phyloP scores from a whole-genome alignment of 1,140 invertebrate genomes.

The Eueides isabella region DNA sequence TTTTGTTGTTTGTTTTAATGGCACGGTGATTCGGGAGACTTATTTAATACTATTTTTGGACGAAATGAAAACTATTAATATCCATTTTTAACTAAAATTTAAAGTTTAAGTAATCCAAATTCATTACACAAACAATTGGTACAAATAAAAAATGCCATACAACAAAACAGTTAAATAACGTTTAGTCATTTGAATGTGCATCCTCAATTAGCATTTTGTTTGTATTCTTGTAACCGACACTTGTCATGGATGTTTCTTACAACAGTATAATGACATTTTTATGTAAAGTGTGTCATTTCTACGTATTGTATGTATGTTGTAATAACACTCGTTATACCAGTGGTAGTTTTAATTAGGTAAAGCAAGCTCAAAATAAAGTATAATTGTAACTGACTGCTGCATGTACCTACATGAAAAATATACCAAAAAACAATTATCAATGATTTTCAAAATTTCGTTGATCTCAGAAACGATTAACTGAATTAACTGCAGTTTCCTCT shows the following conservation, averaged over 20 bases:
- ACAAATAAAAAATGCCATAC: too few species aligned
- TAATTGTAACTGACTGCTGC: too few species aligned
- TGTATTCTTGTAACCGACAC: conserved; percentile 12
- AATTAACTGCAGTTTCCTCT: too few species aligned
- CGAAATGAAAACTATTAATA: not conserved
- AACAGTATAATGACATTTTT: conserved; percentile 8
- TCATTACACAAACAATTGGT: not conserved
- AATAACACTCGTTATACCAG: conserved; percentile 7
- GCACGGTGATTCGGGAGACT: conserved; percentile 23
- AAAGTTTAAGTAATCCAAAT: too few species aligned
- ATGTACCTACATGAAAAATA: too few species aligned
- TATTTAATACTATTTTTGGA: conserved; percentile 29
- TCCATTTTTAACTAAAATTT: not conserved
- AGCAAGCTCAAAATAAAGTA: conserved; percentile 26
- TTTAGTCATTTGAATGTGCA: not conserved
- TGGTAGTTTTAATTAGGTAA: conserved; percentile 21
- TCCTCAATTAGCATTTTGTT: conserved; percentile 26
- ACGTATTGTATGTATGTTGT: conserved; percentile 3
- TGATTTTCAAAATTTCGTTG: too few species aligned
- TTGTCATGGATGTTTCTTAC: conserved; percentile 17
- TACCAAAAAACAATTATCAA: too few species aligned
- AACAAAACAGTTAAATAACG: too few species aligned
- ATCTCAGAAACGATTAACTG: too few species aligned
- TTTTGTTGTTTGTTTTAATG: conserved; percentile 55
- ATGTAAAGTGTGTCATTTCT: conserved; percentile 23